Conservation (phyloP, 2,113 vertebrate species). For the Proterorhinus semilunaris region DNA sequence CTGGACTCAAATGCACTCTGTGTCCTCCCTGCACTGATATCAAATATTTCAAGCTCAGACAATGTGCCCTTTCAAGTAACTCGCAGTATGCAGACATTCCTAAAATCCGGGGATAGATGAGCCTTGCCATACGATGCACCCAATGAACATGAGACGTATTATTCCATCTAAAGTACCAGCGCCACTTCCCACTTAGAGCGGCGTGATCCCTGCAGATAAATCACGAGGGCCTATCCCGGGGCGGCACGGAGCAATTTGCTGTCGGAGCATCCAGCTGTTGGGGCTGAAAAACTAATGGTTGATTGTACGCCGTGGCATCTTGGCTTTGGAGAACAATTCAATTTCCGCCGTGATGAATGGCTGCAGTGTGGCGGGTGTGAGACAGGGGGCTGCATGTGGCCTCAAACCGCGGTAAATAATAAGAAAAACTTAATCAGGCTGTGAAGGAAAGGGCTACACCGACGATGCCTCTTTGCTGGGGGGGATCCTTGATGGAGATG, state of each 20-base stretch:
- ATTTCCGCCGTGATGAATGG: constrained; percentile 72
- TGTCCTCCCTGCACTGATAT: background rate
- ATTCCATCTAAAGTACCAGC: constrained; percentile 38
- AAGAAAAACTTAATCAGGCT: constrained; percentile 22
- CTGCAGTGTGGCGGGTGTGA: constrained; percentile 49
- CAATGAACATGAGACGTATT: constrained; percentile 29
- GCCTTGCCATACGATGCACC: constrained; percentile 5
- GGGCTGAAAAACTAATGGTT: constrained; percentile 59
- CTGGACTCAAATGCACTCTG: background rate
- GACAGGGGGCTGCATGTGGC: constrained; percentile 29
- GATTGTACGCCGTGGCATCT: constrained; percentile 61
- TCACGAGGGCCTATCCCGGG: constrained; percentile 52
- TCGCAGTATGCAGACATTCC: background rate
- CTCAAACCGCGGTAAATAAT: constrained; percentile 27
- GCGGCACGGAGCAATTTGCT: constrained; percentile 60
- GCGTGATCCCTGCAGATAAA: constrained; percentile 62
- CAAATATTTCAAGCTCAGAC: background rate
- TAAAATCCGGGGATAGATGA: background rate
- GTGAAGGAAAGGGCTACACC: constrained; percentile 17
- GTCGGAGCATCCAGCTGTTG: constrained; percentile 64
- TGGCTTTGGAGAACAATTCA: constrained; percentile 70
- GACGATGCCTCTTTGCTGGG: background rate
- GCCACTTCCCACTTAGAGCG: constrained; percentile 50
- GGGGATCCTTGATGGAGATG: constrained; percentile 8
- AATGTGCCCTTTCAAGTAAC: background rate